Conservation (phyloP, 2,797 vertebrate genomes). For the Coregonus ussuriensis region DNA sequence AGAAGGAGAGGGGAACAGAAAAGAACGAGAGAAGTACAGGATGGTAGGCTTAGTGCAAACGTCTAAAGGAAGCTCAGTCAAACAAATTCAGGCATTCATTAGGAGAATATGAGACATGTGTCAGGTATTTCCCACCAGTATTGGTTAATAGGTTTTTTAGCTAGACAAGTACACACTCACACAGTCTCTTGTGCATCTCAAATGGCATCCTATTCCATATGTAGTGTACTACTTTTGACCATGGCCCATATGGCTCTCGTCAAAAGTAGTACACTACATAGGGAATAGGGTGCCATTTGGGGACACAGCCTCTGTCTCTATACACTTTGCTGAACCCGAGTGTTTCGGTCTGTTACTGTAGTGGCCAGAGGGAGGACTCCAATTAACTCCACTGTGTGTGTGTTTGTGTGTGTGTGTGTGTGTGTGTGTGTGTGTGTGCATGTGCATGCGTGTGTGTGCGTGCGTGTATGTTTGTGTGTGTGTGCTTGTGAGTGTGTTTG, state of each 20-base stretch:
- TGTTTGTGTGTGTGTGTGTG: slow-evolving; percentile 9
- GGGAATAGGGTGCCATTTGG: too few relatives aligned
- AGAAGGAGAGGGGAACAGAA: neutral
- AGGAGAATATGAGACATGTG: neutral
- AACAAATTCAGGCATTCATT: neutral
- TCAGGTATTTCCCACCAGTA: neutral
- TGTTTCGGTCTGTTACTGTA: too few relatives aligned
- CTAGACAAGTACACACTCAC: neutral
- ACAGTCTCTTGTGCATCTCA: neutral
- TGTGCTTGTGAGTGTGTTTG: neutral
- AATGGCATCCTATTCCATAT: neutral
- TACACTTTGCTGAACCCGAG: too few relatives aligned
- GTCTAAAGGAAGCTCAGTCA: neutral
- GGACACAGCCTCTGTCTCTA: too few relatives aligned
- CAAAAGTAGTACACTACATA: too few relatives aligned
- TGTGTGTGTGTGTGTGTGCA: neutral
- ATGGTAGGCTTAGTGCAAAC: neutral
- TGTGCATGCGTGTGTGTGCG: slow-evolving; percentile 1
- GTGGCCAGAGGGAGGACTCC: too few relatives aligned
- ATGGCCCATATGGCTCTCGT: too few relatives aligned
- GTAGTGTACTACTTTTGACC: too few relatives aligned
- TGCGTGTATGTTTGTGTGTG: neutral
- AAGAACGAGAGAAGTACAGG: neutral
- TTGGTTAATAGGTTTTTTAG: neutral
- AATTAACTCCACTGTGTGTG: neutral